phyloP scores from a whole-genome alignment of 23 tunicate species.

The Pegea sp. region DNA sequence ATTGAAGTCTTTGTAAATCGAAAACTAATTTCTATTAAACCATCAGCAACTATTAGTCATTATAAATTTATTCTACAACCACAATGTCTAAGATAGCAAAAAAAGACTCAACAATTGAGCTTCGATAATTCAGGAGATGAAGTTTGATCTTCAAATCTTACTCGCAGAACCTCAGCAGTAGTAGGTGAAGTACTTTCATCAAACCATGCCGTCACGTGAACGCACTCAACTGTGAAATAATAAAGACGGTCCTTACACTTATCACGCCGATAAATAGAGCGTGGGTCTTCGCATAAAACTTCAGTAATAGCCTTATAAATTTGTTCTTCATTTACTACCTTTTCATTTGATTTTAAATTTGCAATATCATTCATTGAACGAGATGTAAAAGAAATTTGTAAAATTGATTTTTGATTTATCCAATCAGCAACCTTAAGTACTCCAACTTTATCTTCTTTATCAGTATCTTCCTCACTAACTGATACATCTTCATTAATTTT shows the following conservation, averaged over 20 bases:
- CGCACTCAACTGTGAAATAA: slow-evolving; percentile 50
- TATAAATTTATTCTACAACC: too few relatives aligned
- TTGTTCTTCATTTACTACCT: too few relatives aligned
- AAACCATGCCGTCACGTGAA: slow-evolving; percentile 84
- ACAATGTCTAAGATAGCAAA: too few relatives aligned
- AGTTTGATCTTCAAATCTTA: too few relatives aligned
- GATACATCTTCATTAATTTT: background rate
- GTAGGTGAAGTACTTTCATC: slow-evolving; percentile 27
- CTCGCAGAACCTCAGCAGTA: slow-evolving; percentile 46
- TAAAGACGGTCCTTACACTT: slow-evolving; percentile 67
- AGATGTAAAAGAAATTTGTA: slow-evolving; percentile 23
- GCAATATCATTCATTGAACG: slow-evolving; percentile 29
- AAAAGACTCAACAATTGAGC: too few relatives aligned
- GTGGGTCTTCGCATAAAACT: slow-evolving; percentile 55
- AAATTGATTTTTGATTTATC: slow-evolving; percentile 5
- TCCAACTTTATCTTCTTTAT: background rate
- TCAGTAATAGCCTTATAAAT: slow-evolving; percentile 25
- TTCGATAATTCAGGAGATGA: too few relatives aligned
- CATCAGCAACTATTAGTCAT: too few relatives aligned
- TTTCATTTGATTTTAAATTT: slow-evolving; percentile 2
- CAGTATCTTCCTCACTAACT: background rate
- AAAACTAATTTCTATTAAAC: too few relatives aligned
- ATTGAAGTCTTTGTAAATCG: too few relatives aligned
- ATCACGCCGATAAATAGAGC: slow-evolving; percentile 51
- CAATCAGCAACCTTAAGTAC: slow-evolving; percentile 9